Evolutionary conservation across 30 jellyfish, hydroid and myxozoan species (phyloP).

Genomic region (Morbakka virulenta): DNA sequence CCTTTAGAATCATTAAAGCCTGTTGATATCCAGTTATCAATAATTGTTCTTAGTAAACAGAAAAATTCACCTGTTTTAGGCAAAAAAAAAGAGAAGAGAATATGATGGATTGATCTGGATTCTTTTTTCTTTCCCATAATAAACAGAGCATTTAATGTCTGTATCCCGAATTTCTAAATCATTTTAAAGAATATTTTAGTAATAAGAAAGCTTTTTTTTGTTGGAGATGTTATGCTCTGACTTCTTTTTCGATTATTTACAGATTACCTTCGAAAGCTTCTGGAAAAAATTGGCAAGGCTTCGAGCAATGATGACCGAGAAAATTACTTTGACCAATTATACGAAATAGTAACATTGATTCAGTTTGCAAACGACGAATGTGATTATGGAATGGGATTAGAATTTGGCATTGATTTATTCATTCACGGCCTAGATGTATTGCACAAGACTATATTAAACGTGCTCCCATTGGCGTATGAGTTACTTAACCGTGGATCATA

Average conservation of each 20-base stretch:
- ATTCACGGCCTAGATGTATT: slow-evolving; percentile 53
- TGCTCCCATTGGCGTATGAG: slow-evolving; percentile 79
- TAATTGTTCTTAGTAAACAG: no score
- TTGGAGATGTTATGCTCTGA: neutral
- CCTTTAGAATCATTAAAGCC: no score
- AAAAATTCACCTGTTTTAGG: no score
- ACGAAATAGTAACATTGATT: slow-evolving; percentile 69
- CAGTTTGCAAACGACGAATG: slow-evolving; percentile 96
- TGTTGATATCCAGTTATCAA: no score
- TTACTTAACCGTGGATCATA: slow-evolving; percentile 53
- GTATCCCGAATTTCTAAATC: no score
- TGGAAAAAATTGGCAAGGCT: slow-evolving; percentile 47
- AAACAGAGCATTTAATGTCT: no score
- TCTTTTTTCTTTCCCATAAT: no score
- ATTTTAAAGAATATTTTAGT: no score
- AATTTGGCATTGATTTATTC: slow-evolving; percentile 81
- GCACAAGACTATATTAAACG: slow-evolving; percentile 21
- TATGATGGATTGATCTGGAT: no score
- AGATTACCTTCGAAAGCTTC: slow-evolving; percentile 66
- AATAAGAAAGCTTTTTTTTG: neutral
- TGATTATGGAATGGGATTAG: slow-evolving; percentile 95
- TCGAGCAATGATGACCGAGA: slow-evolving; percentile 36
- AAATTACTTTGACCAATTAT: slow-evolving; percentile 60
- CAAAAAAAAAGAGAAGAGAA: no score
- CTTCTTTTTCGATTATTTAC: neutral